Percentiles rank a stretch among this genome's conserved stretches.
These are phyloP conservation scores for Scolopax mira DNA, from an alignment of 2,113 vertebrate genomes.

Conservation along the genomic window DNA sequence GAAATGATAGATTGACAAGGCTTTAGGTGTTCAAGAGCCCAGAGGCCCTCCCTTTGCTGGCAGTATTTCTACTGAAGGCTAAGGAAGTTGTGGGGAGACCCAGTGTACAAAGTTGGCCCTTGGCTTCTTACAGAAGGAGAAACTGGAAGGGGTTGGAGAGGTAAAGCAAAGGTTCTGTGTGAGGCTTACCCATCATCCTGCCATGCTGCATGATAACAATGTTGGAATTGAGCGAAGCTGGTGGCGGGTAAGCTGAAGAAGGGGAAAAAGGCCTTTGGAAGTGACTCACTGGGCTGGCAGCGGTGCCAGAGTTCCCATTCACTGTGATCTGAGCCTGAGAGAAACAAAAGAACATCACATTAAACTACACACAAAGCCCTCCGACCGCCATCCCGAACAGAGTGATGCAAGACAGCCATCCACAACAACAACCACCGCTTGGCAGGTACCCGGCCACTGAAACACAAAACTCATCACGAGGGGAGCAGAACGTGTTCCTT, in stretches of 20 bases:
- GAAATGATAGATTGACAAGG: background rate
- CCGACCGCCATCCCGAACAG: background rate
- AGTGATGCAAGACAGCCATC: background rate
- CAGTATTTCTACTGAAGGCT: background rate
- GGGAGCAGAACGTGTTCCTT: background rate
- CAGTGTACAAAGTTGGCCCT: background rate
- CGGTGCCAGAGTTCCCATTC: conserved; percentile 84
- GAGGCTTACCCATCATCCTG: conserved; percentile 85
- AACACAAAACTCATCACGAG: conserved; percentile 21
- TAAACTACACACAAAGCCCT: conserved; percentile 34
- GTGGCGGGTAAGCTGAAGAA: conserved; percentile 82
- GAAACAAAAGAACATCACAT: conserved; percentile 61
- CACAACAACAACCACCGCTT: background rate
- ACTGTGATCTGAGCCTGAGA: conserved; percentile 87
- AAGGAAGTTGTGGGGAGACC: fast-evolving
- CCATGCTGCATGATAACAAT: conserved; percentile 80
- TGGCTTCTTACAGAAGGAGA: background rate
- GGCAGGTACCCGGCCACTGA: conserved; percentile 31
- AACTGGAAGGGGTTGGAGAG: background rate
- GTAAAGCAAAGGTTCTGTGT: conserved; percentile 18
- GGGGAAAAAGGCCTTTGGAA: conserved; percentile 91
- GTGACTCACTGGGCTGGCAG: conserved; percentile 80
- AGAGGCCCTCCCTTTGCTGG: background rate
- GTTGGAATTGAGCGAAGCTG: conserved; percentile 82
- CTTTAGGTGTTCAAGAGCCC: background rate